Evolutionary conservation across 2,113 vertebrate species (phyloP).

Genomic region (Tinamus guttatus): DNA sequence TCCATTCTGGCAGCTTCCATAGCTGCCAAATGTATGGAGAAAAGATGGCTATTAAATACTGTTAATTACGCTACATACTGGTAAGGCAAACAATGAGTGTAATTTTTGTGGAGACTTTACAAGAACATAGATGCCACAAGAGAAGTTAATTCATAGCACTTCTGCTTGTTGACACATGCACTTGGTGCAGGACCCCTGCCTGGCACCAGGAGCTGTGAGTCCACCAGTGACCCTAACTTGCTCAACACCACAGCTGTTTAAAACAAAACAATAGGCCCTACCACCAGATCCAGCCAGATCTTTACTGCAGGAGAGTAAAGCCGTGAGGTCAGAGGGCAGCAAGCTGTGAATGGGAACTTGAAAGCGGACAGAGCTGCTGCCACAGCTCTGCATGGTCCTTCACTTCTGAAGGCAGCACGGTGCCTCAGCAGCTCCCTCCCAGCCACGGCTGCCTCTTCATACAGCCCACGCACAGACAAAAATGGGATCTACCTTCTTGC

Average conservation of each 20-base stretch:
- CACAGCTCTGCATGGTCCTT: background rate
- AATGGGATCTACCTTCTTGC: no score
- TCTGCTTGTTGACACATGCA: background rate
- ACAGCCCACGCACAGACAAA: background rate
- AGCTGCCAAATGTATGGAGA: rapidly evolving
- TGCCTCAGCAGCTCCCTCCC: background rate
- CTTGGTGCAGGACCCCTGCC: background rate
- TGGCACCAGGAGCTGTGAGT: rapidly evolving
- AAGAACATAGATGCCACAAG: background rate
- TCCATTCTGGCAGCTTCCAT: background rate
- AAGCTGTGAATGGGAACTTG: background rate
- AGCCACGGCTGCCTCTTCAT: background rate
- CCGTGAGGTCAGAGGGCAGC: background rate
- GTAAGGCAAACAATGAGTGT: background rate
- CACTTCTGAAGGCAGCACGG: rapidly evolving
- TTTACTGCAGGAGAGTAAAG: background rate
- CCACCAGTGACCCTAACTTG: background rate
- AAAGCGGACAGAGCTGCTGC: rapidly evolving
- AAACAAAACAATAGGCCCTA: background rate
- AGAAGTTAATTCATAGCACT: background rate
- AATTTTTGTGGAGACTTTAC: background rate
- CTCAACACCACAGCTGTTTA: rapidly evolving
- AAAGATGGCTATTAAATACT: background rate
- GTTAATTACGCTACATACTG: background rate
- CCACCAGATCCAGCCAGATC: background rate